These are phyloP conservation scores for Oncopeltus fasciatus DNA, from an alignment of 1,140 invertebrate genomes.

Conservation along the genomic window DNA sequence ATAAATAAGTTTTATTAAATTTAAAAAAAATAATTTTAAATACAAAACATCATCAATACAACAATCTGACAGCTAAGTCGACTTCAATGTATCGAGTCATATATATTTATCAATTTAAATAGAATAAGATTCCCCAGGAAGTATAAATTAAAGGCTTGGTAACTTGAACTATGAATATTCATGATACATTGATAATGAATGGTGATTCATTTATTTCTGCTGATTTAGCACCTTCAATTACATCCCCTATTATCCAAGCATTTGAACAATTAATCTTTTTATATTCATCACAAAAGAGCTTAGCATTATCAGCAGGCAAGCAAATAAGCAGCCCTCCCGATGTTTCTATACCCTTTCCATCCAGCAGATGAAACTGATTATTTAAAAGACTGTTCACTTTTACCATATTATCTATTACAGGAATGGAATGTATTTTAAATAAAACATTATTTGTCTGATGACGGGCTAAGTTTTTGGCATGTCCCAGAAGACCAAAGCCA, in stretches of 20 bases:
- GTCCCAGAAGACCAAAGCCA: constrained; percentile 87
- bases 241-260: constrained; percentile 97
- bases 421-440: constrained; percentile 93
- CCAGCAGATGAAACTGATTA: constrained; percentile 58
- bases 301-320: constrained; percentile 82
- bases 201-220: constrained; percentile 95
- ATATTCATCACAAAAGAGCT: constrained; percentile 94
- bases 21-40: too few species aligned
- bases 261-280: constrained; percentile 93
- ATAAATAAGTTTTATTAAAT: too few species aligned
- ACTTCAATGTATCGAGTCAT: constrained; percentile 3
- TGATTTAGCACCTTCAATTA: constrained; percentile 89
- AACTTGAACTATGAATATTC: background rate
- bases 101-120: background rate
- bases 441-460: constrained; percentile 94
- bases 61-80: background rate
- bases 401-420: constrained; percentile 93
- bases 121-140: background rate
- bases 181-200: constrained; percentile 87
- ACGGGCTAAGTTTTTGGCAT: constrained; percentile 88
- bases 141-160: background rate
- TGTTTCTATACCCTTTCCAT: constrained; percentile 9
- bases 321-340: constrained; percentile 82
- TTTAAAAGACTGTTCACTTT: constrained; percentile 88
- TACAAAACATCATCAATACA: constrained; percentile 6